phyloP scores from a whole-genome alignment of 2,888 invertebrate genomes.

The Zaprionus bogoriensis region DNA sequence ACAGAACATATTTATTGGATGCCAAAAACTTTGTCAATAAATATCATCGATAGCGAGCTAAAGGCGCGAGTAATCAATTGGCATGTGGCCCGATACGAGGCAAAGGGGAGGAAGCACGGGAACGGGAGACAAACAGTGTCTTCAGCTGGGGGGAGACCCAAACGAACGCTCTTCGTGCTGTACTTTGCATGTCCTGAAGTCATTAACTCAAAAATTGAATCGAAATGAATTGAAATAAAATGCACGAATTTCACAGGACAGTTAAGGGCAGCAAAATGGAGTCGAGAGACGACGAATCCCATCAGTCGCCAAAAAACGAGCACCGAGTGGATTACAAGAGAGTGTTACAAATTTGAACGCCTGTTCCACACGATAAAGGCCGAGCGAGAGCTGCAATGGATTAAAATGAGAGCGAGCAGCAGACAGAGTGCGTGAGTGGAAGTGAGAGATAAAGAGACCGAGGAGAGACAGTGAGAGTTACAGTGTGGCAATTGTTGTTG shows the following conservation, averaged over 20 bases:
- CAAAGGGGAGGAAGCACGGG: not conserved
- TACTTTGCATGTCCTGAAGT: slow-evolving; percentile 78
- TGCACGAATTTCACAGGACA: slow-evolving; percentile 55
- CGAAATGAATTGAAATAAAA: slow-evolving; percentile 80
- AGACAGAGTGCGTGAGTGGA: too few relatives aligned
- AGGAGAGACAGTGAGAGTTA: not conserved
- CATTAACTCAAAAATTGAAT: slow-evolving; percentile 77
- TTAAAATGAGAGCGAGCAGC: not conserved
- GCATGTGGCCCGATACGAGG: slow-evolving; percentile 9
- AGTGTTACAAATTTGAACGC: slow-evolving; percentile 64
- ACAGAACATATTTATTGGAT: slow-evolving; percentile 50
- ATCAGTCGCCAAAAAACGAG: slow-evolving; percentile 42
- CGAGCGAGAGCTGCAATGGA: not conserved
- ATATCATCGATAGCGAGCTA: slow-evolving; percentile 63
- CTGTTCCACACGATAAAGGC: slow-evolving; percentile 39
- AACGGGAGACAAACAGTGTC: slow-evolving; percentile 5
- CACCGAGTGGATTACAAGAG: slow-evolving; percentile 53
- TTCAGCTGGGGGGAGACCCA: not conserved
- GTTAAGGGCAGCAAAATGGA: slow-evolving; percentile 19
- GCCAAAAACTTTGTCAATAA: slow-evolving; percentile 68
- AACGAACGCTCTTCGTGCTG: slow-evolving; percentile 37
- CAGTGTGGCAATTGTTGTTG: slow-evolving; percentile 23
- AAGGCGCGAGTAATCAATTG: slow-evolving; percentile 54
- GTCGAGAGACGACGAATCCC: slow-evolving; percentile 25
- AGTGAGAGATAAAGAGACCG: not conserved